phyloP scores from a whole-genome alignment of 2,888 invertebrate species.

The Mesoligia furuncula region DNA sequence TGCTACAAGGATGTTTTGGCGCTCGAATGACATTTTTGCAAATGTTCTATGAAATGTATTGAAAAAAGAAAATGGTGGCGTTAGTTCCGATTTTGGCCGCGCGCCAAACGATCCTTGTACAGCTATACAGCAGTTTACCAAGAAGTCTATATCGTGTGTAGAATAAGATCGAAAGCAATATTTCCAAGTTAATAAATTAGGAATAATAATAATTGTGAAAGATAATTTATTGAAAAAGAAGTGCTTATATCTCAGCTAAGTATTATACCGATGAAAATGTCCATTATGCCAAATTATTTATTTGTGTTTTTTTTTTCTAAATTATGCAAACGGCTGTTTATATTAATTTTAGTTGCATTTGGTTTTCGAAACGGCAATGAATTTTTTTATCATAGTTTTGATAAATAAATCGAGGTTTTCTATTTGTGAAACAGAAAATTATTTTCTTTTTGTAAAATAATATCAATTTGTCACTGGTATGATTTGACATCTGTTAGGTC shows the following conservation, averaged over 20 bases:
- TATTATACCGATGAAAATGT: conserved; percentile 56
- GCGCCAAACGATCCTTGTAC: conserved; percentile 7
- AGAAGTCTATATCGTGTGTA: conserved; percentile 57
- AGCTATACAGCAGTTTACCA: conserved; percentile 42
- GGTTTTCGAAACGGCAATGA: conserved; percentile 24
- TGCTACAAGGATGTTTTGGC: neutral
- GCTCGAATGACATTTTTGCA: neutral
- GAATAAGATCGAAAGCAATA: conserved; percentile 66
- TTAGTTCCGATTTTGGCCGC: neutral
- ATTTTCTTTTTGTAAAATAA: neutral
- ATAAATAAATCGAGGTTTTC: neutral
- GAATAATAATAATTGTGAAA: conserved; percentile 46
- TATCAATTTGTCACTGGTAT: conserved; percentile 7
- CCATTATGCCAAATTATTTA: conserved; percentile 46
- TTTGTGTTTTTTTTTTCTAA: conserved; percentile 37
- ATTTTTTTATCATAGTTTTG: conserved; percentile 12
- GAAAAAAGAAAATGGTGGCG: neutral
- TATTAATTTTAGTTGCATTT: conserved; percentile 21
- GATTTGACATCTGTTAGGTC: conserved; percentile 1
- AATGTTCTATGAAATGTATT: neutral
- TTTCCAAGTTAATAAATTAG: conserved; percentile 64
- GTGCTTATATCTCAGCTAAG: conserved; percentile 57
- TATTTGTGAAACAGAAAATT: neutral
- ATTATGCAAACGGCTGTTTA: conserved; percentile 21
- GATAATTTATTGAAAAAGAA: conserved; percentile 49